Percentiles rank a stretch among this genome's conserved stretches.
Conservation (phyloP, 2,888 invertebrate species). For the Coelinius sp. region DNA sequence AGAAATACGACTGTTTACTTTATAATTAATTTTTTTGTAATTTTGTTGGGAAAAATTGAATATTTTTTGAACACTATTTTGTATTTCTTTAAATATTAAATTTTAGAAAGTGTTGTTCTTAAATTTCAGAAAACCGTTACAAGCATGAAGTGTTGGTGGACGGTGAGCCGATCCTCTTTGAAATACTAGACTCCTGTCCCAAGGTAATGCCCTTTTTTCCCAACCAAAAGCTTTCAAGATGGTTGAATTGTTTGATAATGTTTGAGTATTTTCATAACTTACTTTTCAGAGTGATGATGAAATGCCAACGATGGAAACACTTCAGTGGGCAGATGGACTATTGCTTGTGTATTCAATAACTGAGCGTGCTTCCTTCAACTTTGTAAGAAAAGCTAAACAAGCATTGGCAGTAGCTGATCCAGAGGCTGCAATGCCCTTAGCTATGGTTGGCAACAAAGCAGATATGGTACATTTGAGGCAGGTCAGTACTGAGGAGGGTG, state of each 20-base stretch:
- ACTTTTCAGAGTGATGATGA: slow-evolving; percentile 79
- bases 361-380: slow-evolving; percentile 87
- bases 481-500: slow-evolving; percentile 90
- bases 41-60: neutral
- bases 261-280: neutral
- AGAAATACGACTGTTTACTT: neutral
- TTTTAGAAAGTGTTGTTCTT: slow-evolving; percentile 2
- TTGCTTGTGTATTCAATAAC: slow-evolving; percentile 92
- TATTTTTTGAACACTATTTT: too few species aligned
- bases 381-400: slow-evolving; percentile 82
- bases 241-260: neutral
- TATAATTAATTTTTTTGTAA: neutral
- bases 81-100: neutral
- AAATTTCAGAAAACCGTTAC: slow-evolving; percentile 85
- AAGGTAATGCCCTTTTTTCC: slow-evolving; percentile 75
- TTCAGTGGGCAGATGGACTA: slow-evolving; percentile 93
- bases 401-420: slow-evolving; percentile 73
- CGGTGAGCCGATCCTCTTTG: slow-evolving; percentile 90
- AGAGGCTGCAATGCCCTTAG: slow-evolving; percentile 82
- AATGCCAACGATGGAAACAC: slow-evolving; percentile 80
- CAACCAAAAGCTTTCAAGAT: neutral
- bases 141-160: slow-evolving; percentile 92
- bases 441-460: slow-evolving; percentile 91
- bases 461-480: slow-evolving; percentile 93
- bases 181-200: slow-evolving; percentile 91